Evolutionary conservation across 2,888 invertebrate genomes (phyloP), one percentile per base, ranked within the genome.

Genomic region (Microplitis manilae): DNA sequence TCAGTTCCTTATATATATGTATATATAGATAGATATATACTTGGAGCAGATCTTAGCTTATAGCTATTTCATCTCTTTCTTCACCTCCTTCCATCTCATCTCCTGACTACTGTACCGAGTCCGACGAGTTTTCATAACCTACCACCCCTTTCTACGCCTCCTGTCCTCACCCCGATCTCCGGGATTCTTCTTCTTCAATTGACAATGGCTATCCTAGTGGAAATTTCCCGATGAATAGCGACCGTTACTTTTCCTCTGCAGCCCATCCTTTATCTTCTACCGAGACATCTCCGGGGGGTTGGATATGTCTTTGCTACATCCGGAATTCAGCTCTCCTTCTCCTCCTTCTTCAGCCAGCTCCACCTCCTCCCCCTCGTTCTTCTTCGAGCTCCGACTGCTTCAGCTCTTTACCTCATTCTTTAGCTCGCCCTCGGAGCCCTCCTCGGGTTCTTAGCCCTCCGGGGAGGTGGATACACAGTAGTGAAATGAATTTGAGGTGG

Each of bases 281-380:
- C 50, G 41, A 64, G 73, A 73, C 73, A 67, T 73, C 73, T 65
- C 67, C 67, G 41, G 65, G 60, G 74, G 79, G 82, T 77, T 74
- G 83, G 85, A 86, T 85, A 86, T 86, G 85, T 86, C 86, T 87
- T 86, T 84, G 83, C 84, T 83, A 81, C 83, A 83, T 83, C 81
- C 82, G 81, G 81, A 81, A 82, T 81, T 82, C 79, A 78, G 9
- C 50, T 50, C 50, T 50, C 50, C 50, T 50, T 5, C 8, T 13
- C 50, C 8, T 50, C 13, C 5, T 50, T 13, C 8, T 50, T 50
- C 50, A 30, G 30, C 30, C 30, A 30, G 9, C 50, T 50, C 50
- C 50, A 50, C 50, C 50, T 50, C 50, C 50, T 9, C 13, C 8
- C 4, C 50, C 8, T 50, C 13, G 8, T 50, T 13, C 8, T 50